These are phyloP conservation scores for Caenorhabditis angaria DNA, from an alignment of 2,888 invertebrate species.

Conservation along the genomic window DNA sequence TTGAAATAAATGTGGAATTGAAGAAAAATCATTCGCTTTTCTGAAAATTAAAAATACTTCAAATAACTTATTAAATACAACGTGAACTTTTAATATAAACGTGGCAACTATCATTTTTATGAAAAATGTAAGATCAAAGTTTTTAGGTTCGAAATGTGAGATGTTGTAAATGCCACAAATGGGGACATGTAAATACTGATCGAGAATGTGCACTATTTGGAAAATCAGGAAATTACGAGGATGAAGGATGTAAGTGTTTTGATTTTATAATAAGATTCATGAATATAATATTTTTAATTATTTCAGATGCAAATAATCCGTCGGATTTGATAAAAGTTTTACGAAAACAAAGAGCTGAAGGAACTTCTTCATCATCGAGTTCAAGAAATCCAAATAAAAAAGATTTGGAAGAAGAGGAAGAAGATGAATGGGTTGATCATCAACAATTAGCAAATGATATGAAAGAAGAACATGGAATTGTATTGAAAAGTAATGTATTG, in stretches of 20 bases:
- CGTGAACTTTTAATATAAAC: too few species aligned
- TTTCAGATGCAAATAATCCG: constrained; percentile 70
- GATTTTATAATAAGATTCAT: neutral
- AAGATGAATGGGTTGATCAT: constrained; percentile 61
- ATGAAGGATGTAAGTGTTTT: constrained; percentile 67
- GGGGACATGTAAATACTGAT: constrained; percentile 97
- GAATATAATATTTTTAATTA: neutral
- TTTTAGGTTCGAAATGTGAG: constrained; percentile 90
- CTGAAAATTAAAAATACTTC: too few species aligned
- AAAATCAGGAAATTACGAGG: constrained; percentile 73
- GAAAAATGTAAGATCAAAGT: neutral
- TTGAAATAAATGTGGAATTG: constrained; percentile 83
- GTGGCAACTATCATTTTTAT: too few species aligned
- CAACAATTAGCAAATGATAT: constrained; percentile 65
- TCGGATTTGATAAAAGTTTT: constrained; percentile 67
- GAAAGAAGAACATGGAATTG: constrained; percentile 71
- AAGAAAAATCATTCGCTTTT: neutral
- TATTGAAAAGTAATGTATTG: constrained; percentile 46
- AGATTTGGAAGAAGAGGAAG: constrained; percentile 32
- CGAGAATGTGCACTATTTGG: constrained; percentile 92
- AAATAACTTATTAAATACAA: too few species aligned
- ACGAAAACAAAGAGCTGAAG: constrained; percentile 38
- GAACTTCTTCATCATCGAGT: constrained; percentile 13
- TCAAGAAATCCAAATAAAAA: constrained; percentile 15
- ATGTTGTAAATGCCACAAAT: constrained; percentile 98